These are phyloP conservation scores for Suillia variegata DNA, from an alignment of 2,888 invertebrate species.

Conservation along the genomic window DNA sequence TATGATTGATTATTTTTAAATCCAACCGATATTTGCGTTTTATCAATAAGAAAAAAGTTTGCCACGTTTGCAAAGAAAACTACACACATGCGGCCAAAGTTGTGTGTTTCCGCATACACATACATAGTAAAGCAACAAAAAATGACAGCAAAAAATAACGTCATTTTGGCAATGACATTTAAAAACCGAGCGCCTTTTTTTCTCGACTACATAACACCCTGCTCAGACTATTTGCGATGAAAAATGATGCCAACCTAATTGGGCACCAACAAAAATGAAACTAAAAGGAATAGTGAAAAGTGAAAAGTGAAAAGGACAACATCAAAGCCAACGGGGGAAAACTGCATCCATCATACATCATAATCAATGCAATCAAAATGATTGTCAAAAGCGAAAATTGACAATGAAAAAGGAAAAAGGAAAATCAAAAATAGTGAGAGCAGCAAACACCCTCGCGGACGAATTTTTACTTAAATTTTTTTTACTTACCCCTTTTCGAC, in stretches of 20 bases:
- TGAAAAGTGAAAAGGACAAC: conserved; percentile 1
- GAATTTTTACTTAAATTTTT: too few species aligned
- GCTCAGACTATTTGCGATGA: conserved; percentile 21
- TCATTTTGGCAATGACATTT: conserved; percentile 19
- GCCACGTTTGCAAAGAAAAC: neutral
- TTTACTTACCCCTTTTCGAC: too few species aligned
- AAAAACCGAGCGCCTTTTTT: conserved; percentile 10
- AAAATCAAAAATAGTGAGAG: conserved; percentile 11
- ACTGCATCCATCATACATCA: conserved; percentile 47
- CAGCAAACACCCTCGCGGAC: neutral
- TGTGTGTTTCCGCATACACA: neutral
- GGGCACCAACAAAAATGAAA: conserved; percentile 6
- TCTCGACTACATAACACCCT: neutral
- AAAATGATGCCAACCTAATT: conserved; percentile 27
- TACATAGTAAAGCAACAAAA: conserved; percentile 1
- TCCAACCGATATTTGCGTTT: conserved; percentile 23
- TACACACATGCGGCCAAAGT: conserved; percentile 12
- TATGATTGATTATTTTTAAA: conserved; percentile 36
- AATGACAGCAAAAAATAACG: neutral
- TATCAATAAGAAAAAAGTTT: conserved; percentile 5
- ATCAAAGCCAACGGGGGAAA: neutral
- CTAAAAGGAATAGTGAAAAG: neutral
- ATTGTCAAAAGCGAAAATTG: conserved; percentile 20
- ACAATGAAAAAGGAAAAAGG: conserved; percentile 14
- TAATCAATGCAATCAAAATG: conserved; percentile 37